Evolutionary conservation across 2,888 invertebrate species (phyloP).

Genomic region (Rhagonycha fulva): DNA sequence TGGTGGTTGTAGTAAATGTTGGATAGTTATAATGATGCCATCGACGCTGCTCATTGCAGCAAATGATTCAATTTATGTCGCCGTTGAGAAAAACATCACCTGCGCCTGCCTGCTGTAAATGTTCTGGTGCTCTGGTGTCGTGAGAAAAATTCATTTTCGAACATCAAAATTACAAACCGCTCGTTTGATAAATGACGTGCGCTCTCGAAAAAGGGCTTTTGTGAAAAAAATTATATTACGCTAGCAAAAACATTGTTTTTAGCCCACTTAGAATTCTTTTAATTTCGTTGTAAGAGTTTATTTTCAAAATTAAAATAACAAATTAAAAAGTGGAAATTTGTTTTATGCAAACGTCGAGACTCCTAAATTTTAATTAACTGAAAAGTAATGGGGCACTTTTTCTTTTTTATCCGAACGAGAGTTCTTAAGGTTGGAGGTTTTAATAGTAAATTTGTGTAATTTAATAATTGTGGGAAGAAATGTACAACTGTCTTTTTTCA

Average conservation of each 20-base stretch:
- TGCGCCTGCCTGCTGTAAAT: conserved; percentile 24
- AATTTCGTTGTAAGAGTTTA: neutral
- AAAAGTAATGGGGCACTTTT: neutral
- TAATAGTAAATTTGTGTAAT: neutral
- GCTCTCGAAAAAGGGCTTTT: conserved; percentile 22
- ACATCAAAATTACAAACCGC: conserved; percentile 15
- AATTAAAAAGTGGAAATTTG: neutral
- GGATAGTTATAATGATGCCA: conserved; percentile 26
- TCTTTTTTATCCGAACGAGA: neutral
- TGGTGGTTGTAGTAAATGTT: conserved; percentile 9
- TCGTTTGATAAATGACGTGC: conserved; percentile 31
- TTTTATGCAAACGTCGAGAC: neutral
- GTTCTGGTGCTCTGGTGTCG: neutral
- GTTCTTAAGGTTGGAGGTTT: neutral
- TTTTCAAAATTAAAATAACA: neutral
- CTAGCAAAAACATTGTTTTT: neutral
- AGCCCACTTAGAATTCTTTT: neutral
- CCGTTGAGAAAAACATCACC: conserved; percentile 39
- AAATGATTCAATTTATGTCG: conserved; percentile 39
- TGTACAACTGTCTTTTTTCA: neutral
- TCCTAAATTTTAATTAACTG: neutral
- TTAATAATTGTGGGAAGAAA: neutral
- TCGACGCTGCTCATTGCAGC: conserved; percentile 32
- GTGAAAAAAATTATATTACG: neutral
- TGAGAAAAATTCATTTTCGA: conserved; percentile 15